Conservation (phyloP, 2,113 vertebrate species). For the Heliornis fulica region DNA sequence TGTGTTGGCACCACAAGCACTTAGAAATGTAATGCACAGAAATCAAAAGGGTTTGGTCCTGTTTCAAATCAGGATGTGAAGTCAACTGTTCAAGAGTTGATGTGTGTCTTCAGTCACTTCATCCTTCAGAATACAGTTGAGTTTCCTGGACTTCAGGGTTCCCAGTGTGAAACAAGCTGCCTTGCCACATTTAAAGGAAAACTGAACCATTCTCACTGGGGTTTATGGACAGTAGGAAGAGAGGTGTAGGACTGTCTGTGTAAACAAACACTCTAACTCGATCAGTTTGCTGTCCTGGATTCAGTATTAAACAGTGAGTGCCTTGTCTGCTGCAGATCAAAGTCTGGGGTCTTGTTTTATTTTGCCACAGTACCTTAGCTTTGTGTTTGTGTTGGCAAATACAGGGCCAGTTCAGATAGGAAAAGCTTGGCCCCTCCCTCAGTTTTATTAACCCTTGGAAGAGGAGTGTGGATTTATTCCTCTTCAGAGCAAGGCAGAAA, state of each 20-base stretch:
- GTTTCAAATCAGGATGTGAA: background rate
- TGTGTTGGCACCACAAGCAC: background rate
- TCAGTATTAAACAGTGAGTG: background rate
- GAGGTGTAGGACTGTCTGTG: background rate
- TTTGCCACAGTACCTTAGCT: background rate
- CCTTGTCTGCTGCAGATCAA: background rate
- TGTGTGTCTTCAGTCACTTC: background rate
- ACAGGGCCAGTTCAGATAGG: background rate
- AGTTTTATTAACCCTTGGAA: background rate
- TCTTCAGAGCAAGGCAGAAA: background rate
- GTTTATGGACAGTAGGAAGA: background rate
- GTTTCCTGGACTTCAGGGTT: background rate
- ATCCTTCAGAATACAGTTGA: background rate
- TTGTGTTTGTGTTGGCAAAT: background rate
- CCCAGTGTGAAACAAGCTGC: background rate
- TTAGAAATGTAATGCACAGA: background rate
- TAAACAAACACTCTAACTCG: background rate
- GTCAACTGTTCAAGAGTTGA: background rate
- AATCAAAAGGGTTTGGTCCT: background rate
- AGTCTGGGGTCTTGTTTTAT: background rate
- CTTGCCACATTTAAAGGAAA: background rate
- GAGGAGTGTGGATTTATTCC: fast-evolving
- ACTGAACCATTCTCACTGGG: background rate
- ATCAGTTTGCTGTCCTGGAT: background rate
- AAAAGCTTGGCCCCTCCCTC: background rate